Evolutionary conservation across 2,113 vertebrate species (phyloP), one percentile per base, ranked within the genome.

Genomic region (Cryptomyrus ogoouensis): DNA sequence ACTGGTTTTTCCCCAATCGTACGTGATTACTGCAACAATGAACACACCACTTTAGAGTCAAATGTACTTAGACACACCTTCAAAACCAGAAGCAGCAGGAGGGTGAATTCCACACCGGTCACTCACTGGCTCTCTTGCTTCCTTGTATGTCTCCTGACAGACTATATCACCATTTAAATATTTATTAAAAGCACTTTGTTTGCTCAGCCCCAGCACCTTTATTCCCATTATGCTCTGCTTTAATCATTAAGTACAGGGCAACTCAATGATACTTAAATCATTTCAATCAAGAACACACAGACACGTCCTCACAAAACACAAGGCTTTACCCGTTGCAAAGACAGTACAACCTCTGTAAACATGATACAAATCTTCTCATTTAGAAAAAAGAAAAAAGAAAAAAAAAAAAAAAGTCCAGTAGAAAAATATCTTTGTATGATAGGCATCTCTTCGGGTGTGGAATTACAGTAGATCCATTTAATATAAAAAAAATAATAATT

Each of bases 281-380:
- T 80, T 80, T 80, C 74, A 80, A 42, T 39, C 13, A 44, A 42
- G 31, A n/a, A 56, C 31, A 89, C 35, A n/a, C 49, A 83, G 31
- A n/a, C 19, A 39, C 53, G 1, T 39, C 31, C 35, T 27, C 39
- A 56, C 19, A 10, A 83, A 21, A 80, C 47, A 42, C 35, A 89
- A 17, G n/a, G 49, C 31, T 83, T 86, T 52, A 44, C 49, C 47
- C 46, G 46, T 80, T 70, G 91, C 93, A 94, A 93, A 94, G 93
- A 95, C 94, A 95, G 94, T 88, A 94, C 90, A 92, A 94, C 90
- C 93, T 92, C 87, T 96, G 94, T 96, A 96, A 96, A 96, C 96
- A 95, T 94, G 92, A 93, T 93, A 95, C 92, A 94, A 95, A 90
- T 88, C 56, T 70, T 90, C 90, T 88, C 88, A 93, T 94, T 93